Percentiles rank a stretch among this genome's conserved stretches.
These are phyloP conservation scores for Psilanteris sp. DNA, from an alignment of 1,140 invertebrate species.

Conservation along the genomic window DNA sequence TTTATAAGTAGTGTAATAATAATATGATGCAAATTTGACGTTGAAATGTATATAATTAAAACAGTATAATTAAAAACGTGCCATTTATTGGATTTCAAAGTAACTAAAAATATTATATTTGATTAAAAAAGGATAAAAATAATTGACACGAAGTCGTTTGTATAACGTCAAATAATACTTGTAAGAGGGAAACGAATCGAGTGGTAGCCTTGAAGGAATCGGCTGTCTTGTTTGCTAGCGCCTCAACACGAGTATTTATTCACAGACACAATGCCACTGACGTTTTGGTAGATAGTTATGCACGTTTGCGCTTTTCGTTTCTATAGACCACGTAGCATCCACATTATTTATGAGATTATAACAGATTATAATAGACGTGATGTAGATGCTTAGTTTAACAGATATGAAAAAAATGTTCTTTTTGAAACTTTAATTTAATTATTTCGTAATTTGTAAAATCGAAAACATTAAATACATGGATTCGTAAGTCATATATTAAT, in stretches of 20 bases:
- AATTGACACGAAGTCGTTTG: conserved; percentile 61
- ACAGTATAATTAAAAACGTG: too few species aligned
- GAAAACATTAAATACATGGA: too few species aligned
- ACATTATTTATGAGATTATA: conserved; percentile 76
- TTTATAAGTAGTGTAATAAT: too few species aligned
- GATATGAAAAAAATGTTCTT: conserved; percentile 44
- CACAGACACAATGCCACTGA: conserved; percentile 43
- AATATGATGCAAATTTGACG: too few species aligned
- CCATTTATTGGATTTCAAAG: too few species aligned
- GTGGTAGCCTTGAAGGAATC: conserved; percentile 46
- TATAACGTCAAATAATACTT: conserved; percentile 67
- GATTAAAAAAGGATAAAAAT: too few species aligned
- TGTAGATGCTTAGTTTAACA: conserved; percentile 60
- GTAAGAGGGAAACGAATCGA: conserved; percentile 40
- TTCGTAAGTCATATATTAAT: too few species aligned
- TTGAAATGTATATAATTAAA: too few species aligned
- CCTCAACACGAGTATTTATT: conserved; percentile 59
- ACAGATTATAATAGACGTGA: conserved; percentile 73
- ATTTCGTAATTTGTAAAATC: too few species aligned
- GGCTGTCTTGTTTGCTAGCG: conserved; percentile 56
- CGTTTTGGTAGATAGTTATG: conserved; percentile 44
- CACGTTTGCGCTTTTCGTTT: conserved; percentile 50
- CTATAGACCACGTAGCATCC: conserved; percentile 55
- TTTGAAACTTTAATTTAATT: too few species aligned
- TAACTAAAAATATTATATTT: too few species aligned